Base-by-base conservation (phyloP, 1,140 invertebrate species). In the Eurosta solidaginis region DNA sequence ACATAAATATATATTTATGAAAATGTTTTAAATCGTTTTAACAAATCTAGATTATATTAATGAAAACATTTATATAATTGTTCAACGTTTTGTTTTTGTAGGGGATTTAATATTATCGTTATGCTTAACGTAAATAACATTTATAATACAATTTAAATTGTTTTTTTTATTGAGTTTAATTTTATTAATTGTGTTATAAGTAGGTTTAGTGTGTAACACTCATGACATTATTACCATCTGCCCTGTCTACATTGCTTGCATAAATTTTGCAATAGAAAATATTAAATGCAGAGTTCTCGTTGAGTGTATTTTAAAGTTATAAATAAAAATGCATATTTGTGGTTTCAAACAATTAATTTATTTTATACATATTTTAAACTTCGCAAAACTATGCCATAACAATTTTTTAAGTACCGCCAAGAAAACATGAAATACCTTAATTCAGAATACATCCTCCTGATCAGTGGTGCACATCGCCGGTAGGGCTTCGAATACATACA, bases 221-320 rank as follows among this genome's bases (percentile, higher is more conserved):
- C 27, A n/a, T 59, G 54, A 44, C n/a, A 74, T 45, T 74, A 2
- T 74, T 74, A 74, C 73, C 73, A 12, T 74, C 73, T 74, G 73
- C 73, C 73, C 20, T 33, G 27, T 74, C 36, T 74, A 22, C n/a
- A 74, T 20, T 74, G 73, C 73, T 25, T 40, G 9, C 73, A 74
- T n/a, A 33, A 59, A 59, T 54, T 25, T 10, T 4, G 25, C 50
- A 54, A 25, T 20, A 27, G 4, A 10, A 54, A 54, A n/a, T n/a
- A n/a, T n/a, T n/a, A n/a, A n/a, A n/a, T n/a, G n/a, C n/a, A n/a
- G n/a, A n/a, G n/a, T n/a, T n/a, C n/a, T n/a, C n/a, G 10, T 29
- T 54, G 20, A 12, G 10, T 12, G 27, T 54, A 25, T 54, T 54
- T 29, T 54, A 12, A 10, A 27, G 9, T 54, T 54, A 54, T 3